Evolutionary conservation across 2,888 invertebrate genomes (phyloP), one percentile per base, ranked within the genome.

Genomic region (Pristionchus arcanus): DNA sequence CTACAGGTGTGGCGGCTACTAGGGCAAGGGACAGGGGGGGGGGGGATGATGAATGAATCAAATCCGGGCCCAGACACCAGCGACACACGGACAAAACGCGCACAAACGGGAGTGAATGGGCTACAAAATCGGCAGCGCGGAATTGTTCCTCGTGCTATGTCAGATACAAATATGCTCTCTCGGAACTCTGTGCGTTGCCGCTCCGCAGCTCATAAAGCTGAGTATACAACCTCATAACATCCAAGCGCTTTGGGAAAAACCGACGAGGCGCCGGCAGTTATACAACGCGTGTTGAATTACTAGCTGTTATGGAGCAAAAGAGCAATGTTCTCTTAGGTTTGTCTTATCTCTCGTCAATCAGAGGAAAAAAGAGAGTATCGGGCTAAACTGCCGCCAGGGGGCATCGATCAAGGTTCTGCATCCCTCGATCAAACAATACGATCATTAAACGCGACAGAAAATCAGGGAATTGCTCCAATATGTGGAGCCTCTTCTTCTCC

Each of bases 171-270:
- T 34, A 3, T 37, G 37, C 34, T 74, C 34, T 74, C 37, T 74
- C 74, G 37, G 74, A 74, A 37, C 42, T 81, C 81, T 19, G 42
- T 15, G n/a, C 37, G 13, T 5, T 5, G 42, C 9, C 13, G 42
- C 42, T 42, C 42, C n/a, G n/a, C n/a, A n/a, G 42, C 42, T 42
- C 25, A 42, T 77, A 77, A 81, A 81, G 81, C 81, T 81, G 81
- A 42, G 81, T 42, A 81, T 81, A 81, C 49, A 81, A 49, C 49
- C 81, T 49, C 53, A 81, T 49, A 28, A 81, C 49, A 74, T 74
- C 0, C 74, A 42, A 84, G 53, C 53, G 84, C 34, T 21, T 37
- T 19, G 15, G 15, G n/a, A 49, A 84, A 85, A 85, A 63, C 28
- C 25, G 13, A n/a, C 19, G 66, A 21, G 84, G 59, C 37, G 63